Conservation (phyloP, 2,113 vertebrate species). For the Nyctereutes procyonoides region DNA sequence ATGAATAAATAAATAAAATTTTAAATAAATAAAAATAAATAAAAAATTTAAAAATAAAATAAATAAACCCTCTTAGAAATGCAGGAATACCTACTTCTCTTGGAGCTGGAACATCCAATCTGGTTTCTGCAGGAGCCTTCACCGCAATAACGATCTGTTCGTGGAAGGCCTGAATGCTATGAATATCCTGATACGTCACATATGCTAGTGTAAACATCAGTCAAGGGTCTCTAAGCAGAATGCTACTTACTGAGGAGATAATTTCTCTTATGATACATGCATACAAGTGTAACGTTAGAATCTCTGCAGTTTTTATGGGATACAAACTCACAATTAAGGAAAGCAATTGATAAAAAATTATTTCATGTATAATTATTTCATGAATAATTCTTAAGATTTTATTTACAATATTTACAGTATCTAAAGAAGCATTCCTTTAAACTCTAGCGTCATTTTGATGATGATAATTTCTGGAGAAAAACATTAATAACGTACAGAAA, state of each 20-base stretch:
- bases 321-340: not conserved
- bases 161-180: constrained; percentile 89
- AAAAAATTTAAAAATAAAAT: too few species aligned
- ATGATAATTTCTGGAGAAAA: not conserved
- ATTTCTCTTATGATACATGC: not conserved
- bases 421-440: not conserved
- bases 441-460: not conserved
- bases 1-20: too few species aligned
- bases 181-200: constrained; percentile 93
- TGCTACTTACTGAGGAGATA: too few species aligned
- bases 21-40: too few species aligned
- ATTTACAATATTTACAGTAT: not conserved
- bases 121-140: constrained; percentile 95
- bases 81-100: constrained; percentile 86
- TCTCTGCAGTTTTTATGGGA: not conserved
- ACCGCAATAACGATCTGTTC: constrained; percentile 94
- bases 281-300: not conserved
- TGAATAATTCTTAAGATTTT: not conserved
- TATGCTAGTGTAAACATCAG: constrained; percentile 90
- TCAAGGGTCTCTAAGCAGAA: constrained; percentile 83
- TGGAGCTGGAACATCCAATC: constrained; percentile 92
- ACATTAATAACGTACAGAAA: not conserved
- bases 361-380: not conserved
- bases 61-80: too few species aligned
- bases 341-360: not conserved